Evolutionary conservation across 2,888 invertebrate species (phyloP), one percentile per base, ranked within the genome.

Genomic region (Polyommatus icarus): DNA sequence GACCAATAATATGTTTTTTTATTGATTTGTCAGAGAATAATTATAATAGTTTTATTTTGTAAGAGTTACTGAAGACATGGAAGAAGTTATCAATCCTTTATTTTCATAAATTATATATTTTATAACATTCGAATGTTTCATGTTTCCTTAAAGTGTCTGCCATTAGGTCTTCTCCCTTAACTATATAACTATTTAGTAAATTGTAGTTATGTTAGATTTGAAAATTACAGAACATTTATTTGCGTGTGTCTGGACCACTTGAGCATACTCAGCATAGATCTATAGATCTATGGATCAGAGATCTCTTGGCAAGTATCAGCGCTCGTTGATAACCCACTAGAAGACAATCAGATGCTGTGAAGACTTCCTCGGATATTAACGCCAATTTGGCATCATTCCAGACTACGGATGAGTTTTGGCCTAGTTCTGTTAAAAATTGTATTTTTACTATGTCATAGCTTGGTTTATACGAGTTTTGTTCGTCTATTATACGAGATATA

Each of bases 341-440:
- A 78, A 77, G 78, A 80, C 78, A 76, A 78, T 73, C 73, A 79
- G 78, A 77, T 80, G 79, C 77, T 76, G 76, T 75, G 71, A 78
- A 78, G 40, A 78, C 79, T 79, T 79, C 79, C 79, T 78, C 78
- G 76, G 81, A 81, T 78, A 78, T 79, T 79, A 79, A 78, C 79
- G 81, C 80, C 79, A 82, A 82, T 81, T 81, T 82, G 81, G 81
- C 81, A 79, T 50, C 50, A 57, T 76, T 79, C 81, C 81, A 81
- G 79, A 15, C 29, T 73, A 20, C 72, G 57, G 46, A 71, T 24
- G 57, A 18, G 57, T 72, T 29, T 46, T 57, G 57, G 71, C 75
- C 75, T 54, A 75, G 50, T 75, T 75, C 24, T 29, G 46, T 54
- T 75, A 75, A 75, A 75, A 67, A 32, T 7, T 32, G 76, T 59